These are phyloP conservation scores for Nothoprocta perdicaria DNA, from an alignment of 2,113 vertebrate species.

Conservation along the genomic window DNA sequence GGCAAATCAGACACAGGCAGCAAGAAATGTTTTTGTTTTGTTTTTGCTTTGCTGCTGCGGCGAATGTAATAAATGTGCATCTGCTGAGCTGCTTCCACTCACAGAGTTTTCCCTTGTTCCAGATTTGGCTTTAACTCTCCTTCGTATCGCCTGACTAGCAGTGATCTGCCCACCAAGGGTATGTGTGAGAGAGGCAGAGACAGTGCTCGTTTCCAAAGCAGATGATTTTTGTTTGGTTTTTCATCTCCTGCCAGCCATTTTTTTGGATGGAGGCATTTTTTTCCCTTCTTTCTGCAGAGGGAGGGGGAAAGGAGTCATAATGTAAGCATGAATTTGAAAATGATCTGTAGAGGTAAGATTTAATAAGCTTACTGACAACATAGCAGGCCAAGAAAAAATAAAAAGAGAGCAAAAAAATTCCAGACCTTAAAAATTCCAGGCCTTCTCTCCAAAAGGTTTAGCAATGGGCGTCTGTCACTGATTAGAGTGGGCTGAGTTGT, in stretches of 20 bases:
- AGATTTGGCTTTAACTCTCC: slow-evolving; percentile 49
- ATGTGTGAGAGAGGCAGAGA: slow-evolving; percentile 9
- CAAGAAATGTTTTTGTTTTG: slow-evolving; percentile 27
- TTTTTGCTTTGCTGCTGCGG: slow-evolving; percentile 31
- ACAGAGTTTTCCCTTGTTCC: slow-evolving; percentile 58
- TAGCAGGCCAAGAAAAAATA: slow-evolving; percentile 21
- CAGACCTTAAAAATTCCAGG: slow-evolving; percentile 39
- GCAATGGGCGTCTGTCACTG: background rate
- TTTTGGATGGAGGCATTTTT: slow-evolving; percentile 20
- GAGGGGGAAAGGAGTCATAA: background rate
- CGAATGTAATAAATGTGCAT: slow-evolving; percentile 47
- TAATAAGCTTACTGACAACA: slow-evolving; percentile 51
- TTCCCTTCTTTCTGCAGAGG: slow-evolving; percentile 15
- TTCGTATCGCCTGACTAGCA: slow-evolving; percentile 33
- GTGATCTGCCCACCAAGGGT: slow-evolving; percentile 13
- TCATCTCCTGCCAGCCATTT: slow-evolving; percentile 53
- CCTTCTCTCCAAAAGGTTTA: slow-evolving; percentile 36
- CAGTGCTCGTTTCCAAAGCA: slow-evolving; percentile 55
- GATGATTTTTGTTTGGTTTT: slow-evolving; percentile 31
- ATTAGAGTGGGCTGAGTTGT: background rate
- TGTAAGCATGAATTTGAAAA: slow-evolving; percentile 73
- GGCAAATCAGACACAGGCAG: slow-evolving; percentile 58
- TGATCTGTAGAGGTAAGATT: slow-evolving; percentile 66
- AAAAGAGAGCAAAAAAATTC: slow-evolving; percentile 17
- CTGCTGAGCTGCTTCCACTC: slow-evolving; percentile 30